Percentiles rank a stretch among this genome's conserved stretches.
phyloP scores from a whole-genome alignment of 2,888 invertebrate species.

The Ochropacha duplaris region DNA sequence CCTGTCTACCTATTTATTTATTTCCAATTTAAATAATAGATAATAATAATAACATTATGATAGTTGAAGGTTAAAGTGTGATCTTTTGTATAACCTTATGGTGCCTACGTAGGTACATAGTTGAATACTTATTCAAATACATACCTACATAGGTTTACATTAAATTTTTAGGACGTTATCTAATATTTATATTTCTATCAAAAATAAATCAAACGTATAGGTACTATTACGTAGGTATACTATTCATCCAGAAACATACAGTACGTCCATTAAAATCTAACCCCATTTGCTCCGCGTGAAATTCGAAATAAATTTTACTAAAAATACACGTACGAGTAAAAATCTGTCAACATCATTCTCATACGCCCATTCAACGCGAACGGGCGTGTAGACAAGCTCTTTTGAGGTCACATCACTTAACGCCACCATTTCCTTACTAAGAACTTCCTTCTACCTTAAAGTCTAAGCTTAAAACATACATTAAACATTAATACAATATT shows the following conservation, averaged over 20 bases:
- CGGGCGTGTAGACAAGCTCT: not conserved
- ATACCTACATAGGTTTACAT: too few species aligned
- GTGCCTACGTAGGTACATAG: too few species aligned
- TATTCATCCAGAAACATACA: not conserved
- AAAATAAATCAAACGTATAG: not conserved
- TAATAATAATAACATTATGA: not conserved
- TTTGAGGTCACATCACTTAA: conserved; percentile 2
- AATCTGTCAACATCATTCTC: conserved; percentile 4
- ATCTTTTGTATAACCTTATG: too few species aligned
- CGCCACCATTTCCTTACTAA: not conserved
- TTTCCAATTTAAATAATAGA: not conserved
- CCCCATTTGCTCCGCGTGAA: not conserved
- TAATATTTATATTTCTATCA: not conserved
- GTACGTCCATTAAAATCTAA: not conserved
- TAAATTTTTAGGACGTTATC: too few species aligned
- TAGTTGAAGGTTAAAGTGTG: too few species aligned
- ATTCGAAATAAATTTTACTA: not conserved
- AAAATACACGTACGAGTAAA: conserved; percentile 6
- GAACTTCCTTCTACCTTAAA: not conserved
- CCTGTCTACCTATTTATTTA: not conserved
- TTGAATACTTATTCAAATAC: too few species aligned
- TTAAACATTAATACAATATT: not conserved
- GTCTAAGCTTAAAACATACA: not conserved
- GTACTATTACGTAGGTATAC: not conserved
- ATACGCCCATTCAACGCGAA: not conserved